phyloP scores from a whole-genome alignment of 2,113 vertebrate species.

The Polypterus senegalus region DNA sequence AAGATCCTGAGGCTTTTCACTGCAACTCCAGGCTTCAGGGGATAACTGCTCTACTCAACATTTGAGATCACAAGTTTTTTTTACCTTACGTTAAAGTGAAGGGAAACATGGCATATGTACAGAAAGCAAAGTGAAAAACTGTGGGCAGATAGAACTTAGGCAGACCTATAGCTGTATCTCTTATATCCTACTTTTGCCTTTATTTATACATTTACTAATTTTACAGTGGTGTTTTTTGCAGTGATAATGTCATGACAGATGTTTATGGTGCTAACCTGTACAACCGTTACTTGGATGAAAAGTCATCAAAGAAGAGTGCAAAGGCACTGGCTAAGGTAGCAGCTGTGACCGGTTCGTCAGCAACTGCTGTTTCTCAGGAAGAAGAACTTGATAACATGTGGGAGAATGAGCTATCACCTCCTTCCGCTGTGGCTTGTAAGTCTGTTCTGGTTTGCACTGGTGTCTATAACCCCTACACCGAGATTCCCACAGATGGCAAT shows the following conservation, averaged over 20 bases:
- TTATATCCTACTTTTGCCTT: too few relatives aligned
- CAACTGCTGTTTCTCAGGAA: conserved; percentile 35
- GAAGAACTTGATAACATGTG: conserved; percentile 33
- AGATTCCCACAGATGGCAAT: conserved; percentile 23
- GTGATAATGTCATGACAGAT: conserved; percentile 78
- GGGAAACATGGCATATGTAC: too few relatives aligned
- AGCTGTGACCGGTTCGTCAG: conserved; percentile 24
- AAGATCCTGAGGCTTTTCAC: too few relatives aligned
- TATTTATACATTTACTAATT: too few relatives aligned
- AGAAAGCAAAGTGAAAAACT: too few relatives aligned
- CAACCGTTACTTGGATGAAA: conserved; percentile 62
- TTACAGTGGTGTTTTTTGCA: conserved; percentile 21
- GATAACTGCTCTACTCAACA: too few relatives aligned
- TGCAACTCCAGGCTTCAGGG: too few relatives aligned
- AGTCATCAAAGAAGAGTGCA: conserved; percentile 20
- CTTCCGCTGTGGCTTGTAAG: conserved; percentile 51
- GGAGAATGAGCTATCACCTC: conserved; percentile 46
- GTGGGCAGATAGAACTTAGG: too few relatives aligned
- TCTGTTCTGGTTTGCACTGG: conserved; percentile 79
- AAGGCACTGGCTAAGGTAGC: conserved; percentile 31
- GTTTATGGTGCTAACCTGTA: conserved; percentile 80
- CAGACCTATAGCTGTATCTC: too few relatives aligned
- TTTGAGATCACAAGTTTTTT: too few relatives aligned
- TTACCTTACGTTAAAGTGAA: too few relatives aligned
- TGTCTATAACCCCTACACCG: conserved; percentile 50